Base-by-base conservation (phyloP, 1,140 invertebrate genomes). In the Argopecten irradians region DNA sequence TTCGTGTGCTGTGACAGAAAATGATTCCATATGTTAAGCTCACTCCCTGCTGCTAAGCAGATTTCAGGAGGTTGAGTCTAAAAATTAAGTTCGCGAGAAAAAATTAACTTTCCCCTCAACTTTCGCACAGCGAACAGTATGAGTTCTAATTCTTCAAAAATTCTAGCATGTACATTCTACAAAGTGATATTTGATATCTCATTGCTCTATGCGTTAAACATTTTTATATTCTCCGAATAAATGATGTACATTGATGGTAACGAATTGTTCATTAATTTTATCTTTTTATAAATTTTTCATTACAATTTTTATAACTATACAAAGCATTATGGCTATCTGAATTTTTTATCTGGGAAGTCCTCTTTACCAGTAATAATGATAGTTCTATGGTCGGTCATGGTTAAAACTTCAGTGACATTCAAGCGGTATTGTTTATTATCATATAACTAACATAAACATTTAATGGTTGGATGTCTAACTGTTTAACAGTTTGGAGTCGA, bases 111-210 rank as follows among this genome's bases (percentile, higher is more conserved):
- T 71, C 55, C 55, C 55, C 55, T 71, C 55, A 16, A 71, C 13
- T 71, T 71, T 71, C 55, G 55, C 55, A 71, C 55, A 16, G 55
- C n/a, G 22, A 71, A 71, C 55, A 71, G 55, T 71, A 71, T 71
- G 55, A 8, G 55, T 71, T 71, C 55, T 28, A 28, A 71, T 71
- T 71, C 22, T 71, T 8, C 28, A 71, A 71, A 71, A 71, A 28
- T 16, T 71, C n/a, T 71, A n/a, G 55, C 55, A 71, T 11, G n/a
- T 7, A 71, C n/a, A 71, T 71, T 28, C 16, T 3, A 5, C 16
- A 71, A 71, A 8, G 1, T 71, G 55, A 71, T 11, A 71, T 71
- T 71, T 71, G 55, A 71, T 71, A 71, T 28, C 28, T 71, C 28
- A 71, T 71, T 71, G 22, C n/a, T 1, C 22, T 71, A 28, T 1